Percentiles rank a stretch among this genome's conserved stretches.
phyloP scores from a whole-genome alignment of 2,113 vertebrate genomes.

The Hylia prasina region DNA sequence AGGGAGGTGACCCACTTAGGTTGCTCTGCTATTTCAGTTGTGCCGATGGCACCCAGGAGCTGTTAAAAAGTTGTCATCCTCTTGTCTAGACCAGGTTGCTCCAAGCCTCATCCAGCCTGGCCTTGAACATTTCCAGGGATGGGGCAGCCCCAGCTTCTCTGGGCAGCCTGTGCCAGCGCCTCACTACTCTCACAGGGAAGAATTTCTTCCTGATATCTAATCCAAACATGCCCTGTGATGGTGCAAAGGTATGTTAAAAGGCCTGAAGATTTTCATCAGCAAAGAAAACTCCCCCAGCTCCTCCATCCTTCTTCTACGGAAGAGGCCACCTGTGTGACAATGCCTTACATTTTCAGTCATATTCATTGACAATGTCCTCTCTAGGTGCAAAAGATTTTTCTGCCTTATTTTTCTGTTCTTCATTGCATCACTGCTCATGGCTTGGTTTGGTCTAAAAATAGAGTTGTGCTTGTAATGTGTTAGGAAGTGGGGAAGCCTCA shows the following conservation, averaged over 20 bases:
- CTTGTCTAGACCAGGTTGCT: not conserved
- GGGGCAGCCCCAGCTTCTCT: not conserved
- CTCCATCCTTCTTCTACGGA: not conserved
- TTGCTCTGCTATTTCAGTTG: not conserved
- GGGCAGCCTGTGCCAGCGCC: not conserved
- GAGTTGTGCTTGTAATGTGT: not conserved
- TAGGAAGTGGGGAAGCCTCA: not conserved
- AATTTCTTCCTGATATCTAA: not conserved
- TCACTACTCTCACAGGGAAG: not conserved
- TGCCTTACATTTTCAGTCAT: not conserved
- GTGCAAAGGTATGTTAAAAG: not conserved
- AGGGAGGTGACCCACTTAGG: not conserved
- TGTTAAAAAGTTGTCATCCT: not conserved
- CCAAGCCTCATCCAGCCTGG: not conserved
- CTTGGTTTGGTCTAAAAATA: not conserved
- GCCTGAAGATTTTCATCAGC: not conserved
- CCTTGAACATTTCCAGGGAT: not conserved
- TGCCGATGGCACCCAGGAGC: not conserved
- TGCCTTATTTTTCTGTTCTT: not conserved
- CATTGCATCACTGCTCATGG: not conserved
- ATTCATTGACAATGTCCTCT: not conserved
- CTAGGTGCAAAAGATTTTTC: not conserved
- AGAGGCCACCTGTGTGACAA: not conserved
- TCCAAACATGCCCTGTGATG: not conserved
- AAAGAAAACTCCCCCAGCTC: not conserved